Base-by-base conservation (phyloP, 2,797 vertebrate species). In the Gymnoscopelus microlampas region DNA sequence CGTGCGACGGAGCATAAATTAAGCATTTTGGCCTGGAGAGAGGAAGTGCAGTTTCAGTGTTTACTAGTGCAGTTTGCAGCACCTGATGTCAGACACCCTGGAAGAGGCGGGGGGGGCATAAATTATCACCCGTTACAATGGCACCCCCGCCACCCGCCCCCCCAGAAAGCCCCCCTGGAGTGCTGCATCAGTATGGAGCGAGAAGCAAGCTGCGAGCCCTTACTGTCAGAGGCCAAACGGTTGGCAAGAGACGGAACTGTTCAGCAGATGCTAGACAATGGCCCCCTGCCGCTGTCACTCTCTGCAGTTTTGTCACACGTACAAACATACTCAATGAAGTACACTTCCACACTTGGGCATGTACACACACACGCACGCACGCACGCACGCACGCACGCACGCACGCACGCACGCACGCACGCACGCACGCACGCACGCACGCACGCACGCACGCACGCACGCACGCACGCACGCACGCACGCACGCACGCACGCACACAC, bases 121-220 rank as follows among this genome's bases (percentile, higher is more conserved):
- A 93, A 93, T 94, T 94, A 93, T 78, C 92, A 54, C 93, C 89
- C 74, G 79, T 48, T 78, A 76, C 88, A 79, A 51, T 15, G 60
- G 59, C 70, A 35, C 76, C 53, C 49, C 48, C 9, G 5, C 49
- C 58, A 47, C 32, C 72, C 78, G 87, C 88, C 85, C 82, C 88
- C 70, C 80, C 75, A 88, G 87, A 82, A 88, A 77, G 9, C 7
- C 80, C 91, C 89, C 90, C 87, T 77, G 86, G 88, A 79, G 85
- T 58, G 84, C 72, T 26, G 80, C 83, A 92, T 93, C 93, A 93
- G 91, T 93, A 93, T 93, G 92, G 90, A 91, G 91, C 64, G 91
- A 90, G 88, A 92, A 92, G 88, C 84, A 92, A 92, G 88, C 92
- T 92, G 91, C 62, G 74, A 91, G 86, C 79, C 49, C 65, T 76